phyloP scores from a whole-genome alignment of 2,113 vertebrate species.

The Spheniscus mendiculus region DNA sequence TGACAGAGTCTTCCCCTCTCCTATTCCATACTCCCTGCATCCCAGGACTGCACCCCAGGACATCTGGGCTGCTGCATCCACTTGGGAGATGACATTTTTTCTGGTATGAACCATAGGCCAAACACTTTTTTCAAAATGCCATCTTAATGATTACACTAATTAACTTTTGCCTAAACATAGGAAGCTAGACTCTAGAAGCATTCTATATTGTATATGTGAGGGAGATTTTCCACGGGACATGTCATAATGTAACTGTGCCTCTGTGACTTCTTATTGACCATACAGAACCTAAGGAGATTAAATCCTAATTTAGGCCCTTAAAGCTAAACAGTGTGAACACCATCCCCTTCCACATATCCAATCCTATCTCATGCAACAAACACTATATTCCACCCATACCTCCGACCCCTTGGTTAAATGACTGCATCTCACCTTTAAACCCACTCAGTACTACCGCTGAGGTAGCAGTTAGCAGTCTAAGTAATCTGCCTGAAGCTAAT shows the following conservation, averaged over 20 bases:
- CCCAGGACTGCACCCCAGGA: background rate
- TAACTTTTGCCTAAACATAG: background rate
- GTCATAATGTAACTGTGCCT: background rate
- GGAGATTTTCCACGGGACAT: fast-evolving
- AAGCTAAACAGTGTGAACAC: background rate
- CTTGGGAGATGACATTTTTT: background rate
- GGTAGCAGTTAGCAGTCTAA: background rate
- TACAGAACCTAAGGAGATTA: background rate
- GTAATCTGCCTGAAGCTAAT: background rate
- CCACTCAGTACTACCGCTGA: background rate
- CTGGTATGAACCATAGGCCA: background rate
- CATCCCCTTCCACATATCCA: background rate
- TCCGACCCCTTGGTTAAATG: background rate
- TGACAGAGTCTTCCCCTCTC: background rate
- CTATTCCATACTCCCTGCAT: background rate
- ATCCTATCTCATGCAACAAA: background rate
- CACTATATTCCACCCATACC: background rate
- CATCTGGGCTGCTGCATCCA: background rate
- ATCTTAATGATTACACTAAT: background rate
- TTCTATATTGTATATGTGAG: background rate
- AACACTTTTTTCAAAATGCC: background rate
- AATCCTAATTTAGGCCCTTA: background rate
- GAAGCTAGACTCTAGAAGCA: background rate
- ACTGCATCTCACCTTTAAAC: background rate
- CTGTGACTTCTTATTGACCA: background rate